A percentile compares a stretch with the other conserved stretches of the same genome.
These are phyloP conservation scores for Sialia sialis DNA, from an alignment of 2,113 vertebrate genomes.

Conservation along the genomic window DNA sequence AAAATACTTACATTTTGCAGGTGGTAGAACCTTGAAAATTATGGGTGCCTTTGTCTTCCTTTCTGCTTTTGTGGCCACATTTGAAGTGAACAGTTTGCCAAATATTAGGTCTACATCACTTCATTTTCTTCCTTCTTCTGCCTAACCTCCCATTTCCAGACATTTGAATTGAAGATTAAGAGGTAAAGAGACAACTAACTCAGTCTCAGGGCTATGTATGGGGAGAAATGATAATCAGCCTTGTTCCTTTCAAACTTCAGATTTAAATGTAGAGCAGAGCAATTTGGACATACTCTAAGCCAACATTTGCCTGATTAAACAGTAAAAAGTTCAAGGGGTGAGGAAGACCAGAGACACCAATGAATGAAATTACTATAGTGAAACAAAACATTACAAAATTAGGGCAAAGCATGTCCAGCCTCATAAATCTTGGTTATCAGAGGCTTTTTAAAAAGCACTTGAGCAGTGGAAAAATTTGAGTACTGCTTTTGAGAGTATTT, in stretches of 20 bases:
- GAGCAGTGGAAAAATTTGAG: not conserved
- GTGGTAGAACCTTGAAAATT: not conserved
- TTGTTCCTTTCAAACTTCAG: not conserved
- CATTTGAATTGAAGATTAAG: not conserved
- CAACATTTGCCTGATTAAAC: conserved; percentile 14
- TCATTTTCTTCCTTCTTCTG: not conserved
- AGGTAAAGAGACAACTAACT: not conserved
- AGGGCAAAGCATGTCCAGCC: not conserved
- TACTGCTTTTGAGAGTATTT: not conserved
- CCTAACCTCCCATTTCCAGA: not conserved
- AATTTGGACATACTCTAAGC: not conserved
- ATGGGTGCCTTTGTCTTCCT: not conserved
- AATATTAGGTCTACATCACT: not conserved
- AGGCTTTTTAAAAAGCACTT: not conserved
- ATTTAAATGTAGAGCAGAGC: not conserved
- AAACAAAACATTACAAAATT: conserved; percentile 40
- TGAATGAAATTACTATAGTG: not conserved
- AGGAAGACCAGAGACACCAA: conserved; percentile 56
- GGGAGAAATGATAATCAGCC: not conserved
- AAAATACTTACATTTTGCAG: not conserved
- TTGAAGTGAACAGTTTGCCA: not conserved
- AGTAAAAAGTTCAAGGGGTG: conserved; percentile 68
- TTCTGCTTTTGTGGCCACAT: not conserved
- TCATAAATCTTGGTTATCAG: conserved; percentile 58
- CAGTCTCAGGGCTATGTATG: not conserved